A percentile compares a stretch with the other conserved stretches of the same genome.
phyloP scores from a whole-genome alignment of 1,140 invertebrate species.

The Hypothenemus hampei region DNA sequence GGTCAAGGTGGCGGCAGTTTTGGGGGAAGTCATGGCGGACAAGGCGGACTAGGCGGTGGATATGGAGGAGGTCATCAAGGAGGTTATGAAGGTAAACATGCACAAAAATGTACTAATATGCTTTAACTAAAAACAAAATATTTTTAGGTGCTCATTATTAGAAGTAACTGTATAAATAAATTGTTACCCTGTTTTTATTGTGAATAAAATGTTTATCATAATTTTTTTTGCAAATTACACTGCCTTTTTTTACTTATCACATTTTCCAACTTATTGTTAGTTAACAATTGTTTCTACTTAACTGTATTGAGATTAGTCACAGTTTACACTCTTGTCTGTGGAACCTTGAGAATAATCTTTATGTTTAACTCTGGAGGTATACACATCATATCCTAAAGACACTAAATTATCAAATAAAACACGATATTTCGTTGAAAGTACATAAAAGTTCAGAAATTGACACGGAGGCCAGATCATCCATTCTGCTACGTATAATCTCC shows the following conservation, averaged over 20 bases:
- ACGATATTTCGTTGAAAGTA: constrained; percentile 75
- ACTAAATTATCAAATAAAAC: constrained; percentile 89
- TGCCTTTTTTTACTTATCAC: too few relatives aligned
- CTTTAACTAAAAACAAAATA: background rate
- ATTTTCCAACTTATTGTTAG: too few relatives aligned
- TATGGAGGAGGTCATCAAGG: constrained; percentile 4
- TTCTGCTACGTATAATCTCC: constrained; percentile 73
- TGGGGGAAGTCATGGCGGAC: background rate
- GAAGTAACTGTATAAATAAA: too few relatives aligned
- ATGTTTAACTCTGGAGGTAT: constrained; percentile 88
- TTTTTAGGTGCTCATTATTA: too few relatives aligned
- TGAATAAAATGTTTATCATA: too few relatives aligned
- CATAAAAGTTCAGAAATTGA: constrained; percentile 84
- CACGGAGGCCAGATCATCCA: constrained; percentile 81
- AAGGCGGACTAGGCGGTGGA: constrained; percentile 8
- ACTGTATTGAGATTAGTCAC: too few relatives aligned
- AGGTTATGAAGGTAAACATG: constrained; percentile 1
- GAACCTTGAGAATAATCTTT: constrained; percentile 3
- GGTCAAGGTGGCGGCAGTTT: background rate
- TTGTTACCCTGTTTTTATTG: too few relatives aligned
- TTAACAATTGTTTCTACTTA: too few relatives aligned
- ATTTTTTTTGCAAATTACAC: too few relatives aligned
- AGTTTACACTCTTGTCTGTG: too few relatives aligned
- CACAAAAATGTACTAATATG: background rate
- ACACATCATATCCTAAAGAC: constrained; percentile 85